Evolutionary conservation across 2,797 vertebrate species (phyloP).

Genomic region (Hippoglossus hippoglossus): DNA sequence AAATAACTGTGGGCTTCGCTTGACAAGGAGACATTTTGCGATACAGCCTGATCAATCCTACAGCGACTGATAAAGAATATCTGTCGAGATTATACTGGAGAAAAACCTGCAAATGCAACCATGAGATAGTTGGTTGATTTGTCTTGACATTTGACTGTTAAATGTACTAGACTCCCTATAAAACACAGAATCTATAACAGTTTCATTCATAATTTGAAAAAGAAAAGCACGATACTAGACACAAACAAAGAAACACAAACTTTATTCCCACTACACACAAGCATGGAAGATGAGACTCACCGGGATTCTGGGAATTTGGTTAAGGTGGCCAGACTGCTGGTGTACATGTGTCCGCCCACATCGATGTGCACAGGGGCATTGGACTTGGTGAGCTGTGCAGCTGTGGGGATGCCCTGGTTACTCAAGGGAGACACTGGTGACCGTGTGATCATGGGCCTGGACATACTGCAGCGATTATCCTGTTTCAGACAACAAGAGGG

Average conservation of each 20-base stretch:
- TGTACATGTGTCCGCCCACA: constrained; percentile 99
- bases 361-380: constrained; percentile 99
- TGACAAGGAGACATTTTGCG: constrained; percentile 13
- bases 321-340: constrained; percentile 98
- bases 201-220: background rate
- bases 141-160: constrained; percentile 12
- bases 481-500: constrained; percentile 59
- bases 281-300: constrained; percentile 78
- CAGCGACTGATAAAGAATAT: background rate
- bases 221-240: background rate
- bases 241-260: background rate
- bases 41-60: constrained; percentile 19
- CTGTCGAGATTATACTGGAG: background rate
- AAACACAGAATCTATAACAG: constrained; percentile 26
- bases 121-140: constrained; percentile 44
- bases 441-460: constrained; percentile 97
- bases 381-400: constrained; percentile 98
- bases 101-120: constrained; percentile 14
- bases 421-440: constrained; percentile 97
- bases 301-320: constrained; percentile 98
- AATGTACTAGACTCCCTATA: constrained; percentile 22
- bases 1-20: constrained; percentile 49
- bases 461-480: constrained; percentile 99
- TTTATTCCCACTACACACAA: constrained; percentile 1
- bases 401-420: constrained; percentile 98